Evolutionary conservation across 2,888 invertebrate species (phyloP).

Genomic region (Drosophila meridiana): DNA sequence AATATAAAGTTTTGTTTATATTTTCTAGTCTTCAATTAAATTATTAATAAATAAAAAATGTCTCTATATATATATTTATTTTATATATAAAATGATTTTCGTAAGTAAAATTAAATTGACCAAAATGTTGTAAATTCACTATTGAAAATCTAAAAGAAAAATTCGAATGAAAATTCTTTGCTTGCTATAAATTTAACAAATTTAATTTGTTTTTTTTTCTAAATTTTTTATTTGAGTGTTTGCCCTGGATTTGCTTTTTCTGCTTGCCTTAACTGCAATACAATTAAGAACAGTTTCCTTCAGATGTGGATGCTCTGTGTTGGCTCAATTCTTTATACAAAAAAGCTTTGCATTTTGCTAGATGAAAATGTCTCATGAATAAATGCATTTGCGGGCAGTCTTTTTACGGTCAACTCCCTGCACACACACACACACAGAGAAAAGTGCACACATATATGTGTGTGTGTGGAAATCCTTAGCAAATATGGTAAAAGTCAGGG

Average conservation of each 20-base stretch:
- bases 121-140: background rate
- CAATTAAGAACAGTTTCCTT: constrained; percentile 44
- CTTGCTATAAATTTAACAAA: background rate
- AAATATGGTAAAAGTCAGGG: constrained; percentile 60
- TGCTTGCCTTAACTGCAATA: constrained; percentile 32
- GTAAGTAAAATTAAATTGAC: background rate
- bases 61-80: background rate
- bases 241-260: constrained; percentile 12
- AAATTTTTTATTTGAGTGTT: constrained; percentile 14
- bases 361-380: constrained; percentile 57
- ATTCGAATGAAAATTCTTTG: background rate
- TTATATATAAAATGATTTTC: background rate
- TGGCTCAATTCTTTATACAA: background rate
- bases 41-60: background rate
- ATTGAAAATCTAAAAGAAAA: background rate
- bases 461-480: constrained; percentile 40
- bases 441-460: constrained; percentile 1
- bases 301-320: constrained; percentile 16
- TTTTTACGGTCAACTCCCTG: constrained; percentile 42
- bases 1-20: background rate
- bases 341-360: constrained; percentile 27
- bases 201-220: background rate
- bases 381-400: constrained; percentile 60
- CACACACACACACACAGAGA: constrained; percentile 12
- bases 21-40: background rate